Percentiles rank a stretch among this genome's conserved stretches.
Conservation (phyloP, 2,888 invertebrate species). For the Strigamia crassipes region DNA sequence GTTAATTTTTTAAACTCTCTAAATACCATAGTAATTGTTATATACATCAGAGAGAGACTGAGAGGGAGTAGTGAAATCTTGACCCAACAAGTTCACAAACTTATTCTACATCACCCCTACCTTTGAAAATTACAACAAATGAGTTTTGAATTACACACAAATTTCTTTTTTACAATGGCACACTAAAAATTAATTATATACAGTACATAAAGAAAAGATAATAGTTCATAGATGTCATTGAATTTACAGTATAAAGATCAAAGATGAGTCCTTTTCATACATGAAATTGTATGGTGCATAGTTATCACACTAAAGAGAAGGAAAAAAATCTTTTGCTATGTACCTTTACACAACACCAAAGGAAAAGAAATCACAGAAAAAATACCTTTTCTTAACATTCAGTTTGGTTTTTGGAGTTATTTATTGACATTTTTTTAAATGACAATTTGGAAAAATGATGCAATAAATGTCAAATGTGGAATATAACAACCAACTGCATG, state of each 20-base stretch:
- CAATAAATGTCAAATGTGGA: neutral
- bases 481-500: constrained; percentile 9
- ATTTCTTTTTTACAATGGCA: constrained; percentile 1
- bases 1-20: constrained; percentile 2
- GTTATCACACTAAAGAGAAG: constrained; percentile 37
- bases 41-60: constrained; percentile 33
- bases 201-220: constrained; percentile 31
- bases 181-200: constrained; percentile 39
- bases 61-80: constrained; percentile 36
- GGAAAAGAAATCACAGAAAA: constrained; percentile 28
- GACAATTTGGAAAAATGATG: constrained; percentile 2
- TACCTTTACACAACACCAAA: neutral
- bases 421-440: neutral
- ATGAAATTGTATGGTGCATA: constrained; percentile 33
- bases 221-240: constrained; percentile 23
- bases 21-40: constrained; percentile 22
- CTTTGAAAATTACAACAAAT: constrained; percentile 31
- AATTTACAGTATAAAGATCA: constrained; percentile 14
- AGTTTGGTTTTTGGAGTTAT: constrained; percentile 13
- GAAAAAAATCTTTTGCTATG: constrained; percentile 28
- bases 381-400: neutral
- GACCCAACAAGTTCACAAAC: constrained; percentile 28
- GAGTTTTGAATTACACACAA: constrained; percentile 33
- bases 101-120: constrained; percentile 38
- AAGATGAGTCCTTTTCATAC: constrained; percentile 31